These are phyloP conservation scores for Molossus molossus DNA, from an alignment of 2,797 vertebrate genomes.

Conservation along the genomic window DNA sequence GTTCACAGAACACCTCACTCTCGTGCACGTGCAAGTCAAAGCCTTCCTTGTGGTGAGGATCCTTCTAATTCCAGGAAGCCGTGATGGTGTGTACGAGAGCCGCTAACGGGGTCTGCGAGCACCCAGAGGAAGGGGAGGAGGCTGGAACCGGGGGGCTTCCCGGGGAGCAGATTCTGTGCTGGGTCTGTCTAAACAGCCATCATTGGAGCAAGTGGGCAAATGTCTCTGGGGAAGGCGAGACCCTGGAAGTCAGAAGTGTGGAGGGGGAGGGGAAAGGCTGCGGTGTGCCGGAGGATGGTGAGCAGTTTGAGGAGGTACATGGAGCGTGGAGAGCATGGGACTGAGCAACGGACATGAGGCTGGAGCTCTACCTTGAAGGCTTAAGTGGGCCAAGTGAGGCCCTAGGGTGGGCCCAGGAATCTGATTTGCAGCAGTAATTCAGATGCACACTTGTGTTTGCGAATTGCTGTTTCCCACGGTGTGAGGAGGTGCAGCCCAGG, in stretches of 20 bases:
- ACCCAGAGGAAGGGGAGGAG: background rate
- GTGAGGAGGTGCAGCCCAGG: background rate
- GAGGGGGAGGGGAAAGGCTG: background rate
- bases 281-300: background rate
- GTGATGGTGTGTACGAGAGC: background rate
- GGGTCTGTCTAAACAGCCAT: background rate
- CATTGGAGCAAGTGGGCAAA: background rate
- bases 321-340: background rate
- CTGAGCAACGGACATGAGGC: background rate
- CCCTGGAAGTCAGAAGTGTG: background rate
- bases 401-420: background rate
- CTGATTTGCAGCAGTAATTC: background rate
- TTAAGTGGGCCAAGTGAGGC: background rate
- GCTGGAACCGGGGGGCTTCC: background rate
- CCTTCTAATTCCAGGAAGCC: background rate
- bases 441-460: background rate
- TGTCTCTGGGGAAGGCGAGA: background rate
- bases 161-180: background rate
- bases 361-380: background rate
- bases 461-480: background rate
- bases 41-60: background rate
- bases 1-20: background rate
- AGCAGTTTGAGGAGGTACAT: background rate
- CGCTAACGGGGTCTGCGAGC: background rate
- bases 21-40: background rate